Conservation (phyloP, 2,888 invertebrate species). For the Drosophila histrio region DNA sequence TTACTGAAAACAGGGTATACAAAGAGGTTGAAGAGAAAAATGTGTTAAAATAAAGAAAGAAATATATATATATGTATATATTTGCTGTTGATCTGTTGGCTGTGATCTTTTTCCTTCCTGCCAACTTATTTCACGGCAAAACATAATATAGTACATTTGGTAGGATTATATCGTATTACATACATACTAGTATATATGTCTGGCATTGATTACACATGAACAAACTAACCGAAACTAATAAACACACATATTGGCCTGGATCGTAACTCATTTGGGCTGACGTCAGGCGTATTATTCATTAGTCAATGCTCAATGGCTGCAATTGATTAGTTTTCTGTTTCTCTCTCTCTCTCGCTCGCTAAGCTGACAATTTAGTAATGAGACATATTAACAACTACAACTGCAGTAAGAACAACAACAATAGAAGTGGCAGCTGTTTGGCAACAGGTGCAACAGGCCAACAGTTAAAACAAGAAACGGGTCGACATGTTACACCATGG, state of each 20-base stretch:
- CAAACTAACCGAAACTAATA: not conserved
- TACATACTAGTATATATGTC: no score
- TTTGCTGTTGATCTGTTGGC: no score
- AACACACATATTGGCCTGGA: not conserved
- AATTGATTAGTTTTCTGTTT: constrained; percentile 16
- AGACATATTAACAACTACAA: constrained; percentile 10
- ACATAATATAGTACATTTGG: not conserved
- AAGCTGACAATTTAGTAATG: constrained; percentile 53
- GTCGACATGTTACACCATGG: not conserved
- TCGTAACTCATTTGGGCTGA: constrained; percentile 5
- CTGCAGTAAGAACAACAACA: not conserved
- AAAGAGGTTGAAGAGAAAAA: no score
- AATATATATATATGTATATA: no score
- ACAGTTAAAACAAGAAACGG: not conserved
- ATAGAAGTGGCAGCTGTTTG: constrained; percentile 2
- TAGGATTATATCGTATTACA: not conserved
- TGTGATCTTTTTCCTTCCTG: not conserved
- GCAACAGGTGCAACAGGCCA: constrained; percentile 6
- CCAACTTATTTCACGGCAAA: not conserved
- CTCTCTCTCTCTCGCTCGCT: constrained; percentile 8
- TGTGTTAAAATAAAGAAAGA: no score
- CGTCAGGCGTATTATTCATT: constrained; percentile 18
- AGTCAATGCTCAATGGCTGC: constrained; percentile 1
- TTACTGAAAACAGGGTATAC: no score
- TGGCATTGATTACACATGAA: not conserved